Evolutionary conservation across 2,888 invertebrate species (phyloP).

Genomic region (Chorisops tibialis): DNA sequence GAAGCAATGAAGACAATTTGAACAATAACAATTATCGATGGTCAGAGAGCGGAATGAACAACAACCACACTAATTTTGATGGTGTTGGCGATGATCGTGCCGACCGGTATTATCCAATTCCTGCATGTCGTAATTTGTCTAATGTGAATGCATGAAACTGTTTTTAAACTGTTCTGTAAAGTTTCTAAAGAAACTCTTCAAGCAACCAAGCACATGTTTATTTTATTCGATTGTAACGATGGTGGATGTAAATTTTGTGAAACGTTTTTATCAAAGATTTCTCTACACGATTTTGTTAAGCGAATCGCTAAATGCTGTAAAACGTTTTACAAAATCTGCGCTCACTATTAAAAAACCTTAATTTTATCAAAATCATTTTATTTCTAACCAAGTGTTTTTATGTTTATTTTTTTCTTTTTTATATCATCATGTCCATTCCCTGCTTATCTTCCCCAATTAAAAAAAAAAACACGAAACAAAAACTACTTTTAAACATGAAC

Average conservation of each 20-base stretch:
- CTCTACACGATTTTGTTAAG: no score
- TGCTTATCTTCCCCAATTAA: conserved; percentile 17
- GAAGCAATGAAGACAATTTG: conserved; percentile 16
- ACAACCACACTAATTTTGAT: neutral
- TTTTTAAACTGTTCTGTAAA: conserved; percentile 4
- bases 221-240: neutral
- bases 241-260: neutral
- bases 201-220: no score
- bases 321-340: no score
- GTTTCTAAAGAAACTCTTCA: neutral
- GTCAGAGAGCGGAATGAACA: neutral
- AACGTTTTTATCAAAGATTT: no score
- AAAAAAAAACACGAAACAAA: conserved; percentile 7
- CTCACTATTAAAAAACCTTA: no score
- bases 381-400: conserved; percentile 14
- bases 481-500: conserved; percentile 7
- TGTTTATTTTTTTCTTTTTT: conserved; percentile 16
- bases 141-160: conserved; percentile 23
- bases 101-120: conserved; percentile 32
- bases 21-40: conserved; percentile 20
- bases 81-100: conserved; percentile 15
- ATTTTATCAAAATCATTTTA: neutral
- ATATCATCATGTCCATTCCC: conserved; percentile 21
- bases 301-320: no score
- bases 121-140: conserved; percentile 40